Conservation (phyloP, 2,113 vertebrate genomes). For the Pungitius pungitius region DNA sequence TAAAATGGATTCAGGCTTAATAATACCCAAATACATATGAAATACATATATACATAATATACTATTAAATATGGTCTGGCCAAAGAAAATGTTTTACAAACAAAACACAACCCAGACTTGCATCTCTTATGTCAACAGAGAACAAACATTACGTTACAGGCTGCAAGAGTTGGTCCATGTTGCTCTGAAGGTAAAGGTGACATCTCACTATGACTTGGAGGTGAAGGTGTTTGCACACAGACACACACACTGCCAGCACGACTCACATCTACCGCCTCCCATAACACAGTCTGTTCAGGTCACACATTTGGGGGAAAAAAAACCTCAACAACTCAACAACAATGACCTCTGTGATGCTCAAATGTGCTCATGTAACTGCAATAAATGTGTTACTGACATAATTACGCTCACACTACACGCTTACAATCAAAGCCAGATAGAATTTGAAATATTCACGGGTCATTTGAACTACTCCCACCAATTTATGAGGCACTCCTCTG, state of each 20-base stretch:
- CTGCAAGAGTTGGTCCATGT: conserved; percentile 39
- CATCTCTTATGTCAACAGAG: not conserved
- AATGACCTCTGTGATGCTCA: conserved; percentile 54
- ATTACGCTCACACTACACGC: no score
- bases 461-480: not conserved
- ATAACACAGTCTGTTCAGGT: conserved; percentile 68
- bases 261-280: conserved; percentile 66
- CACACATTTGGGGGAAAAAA: conserved; percentile 31
- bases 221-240: conserved; percentile 64
- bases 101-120: conserved; percentile 1
- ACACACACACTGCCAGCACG: conserved; percentile 63
- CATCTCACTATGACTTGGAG: conserved; percentile 57
- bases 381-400: not conserved
- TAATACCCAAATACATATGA: not conserved
- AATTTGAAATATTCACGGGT: not conserved
- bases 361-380: conserved; percentile 36
- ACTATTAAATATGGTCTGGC: not conserved
- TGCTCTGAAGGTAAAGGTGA: conserved; percentile 59
- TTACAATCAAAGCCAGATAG: not conserved
- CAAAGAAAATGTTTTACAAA: not conserved
- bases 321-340: conserved; percentile 52
- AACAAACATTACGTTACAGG: conserved; percentile 22
- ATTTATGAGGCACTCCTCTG: not conserved
- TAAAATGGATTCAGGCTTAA: not conserved
- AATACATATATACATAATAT: no score